phyloP scores from a whole-genome alignment of 2,888 invertebrate genomes.

The Idaea dimidiata region DNA sequence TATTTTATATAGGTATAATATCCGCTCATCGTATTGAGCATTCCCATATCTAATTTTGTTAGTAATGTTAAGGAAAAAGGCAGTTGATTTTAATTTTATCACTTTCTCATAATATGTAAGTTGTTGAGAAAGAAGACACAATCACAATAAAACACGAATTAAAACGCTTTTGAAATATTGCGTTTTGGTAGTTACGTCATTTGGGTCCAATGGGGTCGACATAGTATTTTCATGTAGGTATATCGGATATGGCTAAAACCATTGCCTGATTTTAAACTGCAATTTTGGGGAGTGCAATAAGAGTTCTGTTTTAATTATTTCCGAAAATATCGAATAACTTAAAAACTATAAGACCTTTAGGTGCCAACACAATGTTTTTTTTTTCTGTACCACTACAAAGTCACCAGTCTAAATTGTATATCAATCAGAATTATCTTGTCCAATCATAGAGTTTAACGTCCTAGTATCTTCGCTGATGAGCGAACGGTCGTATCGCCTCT shows the following conservation, averaged over 20 bases:
- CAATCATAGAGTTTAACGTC: conserved; percentile 63
- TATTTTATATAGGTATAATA: neutral
- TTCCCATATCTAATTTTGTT: neutral
- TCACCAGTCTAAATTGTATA: conserved; percentile 6
- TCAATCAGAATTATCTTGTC: conserved; percentile 73
- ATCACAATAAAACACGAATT: neutral
- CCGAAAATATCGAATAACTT: too few species aligned
- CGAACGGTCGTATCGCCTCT: conserved; percentile 70
- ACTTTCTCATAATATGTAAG: neutral
- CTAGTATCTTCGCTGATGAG: conserved; percentile 69
- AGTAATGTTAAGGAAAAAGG: neutral
- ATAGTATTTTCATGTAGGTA: neutral
- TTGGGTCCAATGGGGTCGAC: neutral
- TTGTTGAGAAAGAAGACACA: neutral
- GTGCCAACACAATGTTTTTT: too few species aligned
- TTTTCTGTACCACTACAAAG: too few species aligned
- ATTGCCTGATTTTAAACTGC: too few species aligned
- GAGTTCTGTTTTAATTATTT: too few species aligned
- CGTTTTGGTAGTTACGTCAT: neutral
- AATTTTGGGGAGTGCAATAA: too few species aligned
- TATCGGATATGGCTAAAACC: too few species aligned
- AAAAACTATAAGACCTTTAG: too few species aligned
- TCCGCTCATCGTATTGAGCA: neutral
- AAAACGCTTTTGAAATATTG: neutral
- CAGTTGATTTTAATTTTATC: neutral